Evolutionary conservation across 2,797 vertebrate species (phyloP).

Genomic region (Anolis apletophallus): DNA sequence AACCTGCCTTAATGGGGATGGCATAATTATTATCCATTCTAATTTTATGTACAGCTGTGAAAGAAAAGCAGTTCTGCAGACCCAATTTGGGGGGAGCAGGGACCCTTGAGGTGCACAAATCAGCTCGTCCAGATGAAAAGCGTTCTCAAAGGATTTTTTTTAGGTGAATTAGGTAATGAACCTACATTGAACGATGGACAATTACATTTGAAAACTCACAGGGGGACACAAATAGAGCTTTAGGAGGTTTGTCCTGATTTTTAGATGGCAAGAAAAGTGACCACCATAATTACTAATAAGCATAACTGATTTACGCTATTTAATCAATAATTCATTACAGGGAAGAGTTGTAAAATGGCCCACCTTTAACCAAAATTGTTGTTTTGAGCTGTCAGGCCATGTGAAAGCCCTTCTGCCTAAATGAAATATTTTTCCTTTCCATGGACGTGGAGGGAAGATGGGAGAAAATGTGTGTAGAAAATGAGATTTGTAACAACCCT

Average conservation of each 20-base stretch:
- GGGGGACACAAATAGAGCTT: conserved; percentile 20
- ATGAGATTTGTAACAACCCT: not conserved
- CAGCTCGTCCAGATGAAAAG: conserved; percentile 21
- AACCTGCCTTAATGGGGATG: not conserved
- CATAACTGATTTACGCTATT: conserved; percentile 31
- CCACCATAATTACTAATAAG: conserved; percentile 16
- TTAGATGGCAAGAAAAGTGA: conserved; percentile 16
- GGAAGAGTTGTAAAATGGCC: not conserved
- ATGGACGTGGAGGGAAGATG: not conserved
- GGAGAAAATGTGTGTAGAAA: not conserved
- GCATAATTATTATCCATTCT: conserved; percentile 11
- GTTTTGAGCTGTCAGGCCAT: not conserved
- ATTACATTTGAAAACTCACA: conserved; percentile 31
- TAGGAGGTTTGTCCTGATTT: conserved; percentile 14
- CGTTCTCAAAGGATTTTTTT: not conserved
- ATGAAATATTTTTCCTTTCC: not conserved
- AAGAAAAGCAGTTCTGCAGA: conserved; percentile 21
- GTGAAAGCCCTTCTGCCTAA: not conserved
- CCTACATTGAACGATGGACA: conserved; percentile 26
- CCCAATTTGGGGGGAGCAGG: not conserved
- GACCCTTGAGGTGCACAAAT: not conserved
- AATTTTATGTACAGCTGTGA: not conserved
- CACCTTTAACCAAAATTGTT: conserved; percentile 12
- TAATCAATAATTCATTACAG: conserved; percentile 9
- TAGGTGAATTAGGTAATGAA: conserved; percentile 39